Evolutionary conservation across 2,797 vertebrate species (phyloP), one percentile per base, ranked within the genome.

Genomic region (Brotula barbata): DNA sequence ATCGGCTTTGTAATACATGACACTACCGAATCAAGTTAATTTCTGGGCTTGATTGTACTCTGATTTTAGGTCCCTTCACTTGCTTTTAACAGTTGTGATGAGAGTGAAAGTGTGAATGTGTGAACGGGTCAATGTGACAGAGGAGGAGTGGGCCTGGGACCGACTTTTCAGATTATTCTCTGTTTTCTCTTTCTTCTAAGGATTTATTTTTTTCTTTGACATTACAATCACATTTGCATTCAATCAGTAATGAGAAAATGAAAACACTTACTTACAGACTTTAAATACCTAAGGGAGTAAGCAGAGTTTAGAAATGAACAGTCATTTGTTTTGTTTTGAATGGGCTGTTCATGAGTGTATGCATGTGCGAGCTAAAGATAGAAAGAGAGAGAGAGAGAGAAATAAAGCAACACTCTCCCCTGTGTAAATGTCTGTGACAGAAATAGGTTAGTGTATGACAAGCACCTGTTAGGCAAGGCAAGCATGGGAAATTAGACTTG

Each of bases 241-340:
- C 46, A 67, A 37, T 77, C 49, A 61, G 41, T 3, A 41, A 25
- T 12, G 44, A 70, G 62, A 70, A 64, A 64, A 72, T 77, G 65
- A 78, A 74, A 75, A 59, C 47, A 57, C 19, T 49, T 66, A 64
- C 21, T 53, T 9, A 11, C 39, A 62, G 34, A 68, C 63, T 71
- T 60, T 44, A 46, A 33, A 57, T 33, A 28, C 52, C 59, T 64
- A 12, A 50, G 63, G 67, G 78, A 63, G 57, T 39, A n/a, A 2
- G 33, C 42, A 53, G 64, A 39, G 68, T 62, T 74, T 20, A 43
- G 22, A 66, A 58, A 73, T 68, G 64, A 75, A 70, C 44, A 31
- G 43, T 58, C 1, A 58, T 78, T 60, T 40, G 12, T 58, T 67
- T 56, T 52, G 50, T 76, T 58, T 62, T 50, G 41, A 56, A 51